Evolutionary conservation across 2,113 vertebrate species (phyloP), one percentile per base, ranked within the genome.

Genomic region (Egretta garzetta): DNA sequence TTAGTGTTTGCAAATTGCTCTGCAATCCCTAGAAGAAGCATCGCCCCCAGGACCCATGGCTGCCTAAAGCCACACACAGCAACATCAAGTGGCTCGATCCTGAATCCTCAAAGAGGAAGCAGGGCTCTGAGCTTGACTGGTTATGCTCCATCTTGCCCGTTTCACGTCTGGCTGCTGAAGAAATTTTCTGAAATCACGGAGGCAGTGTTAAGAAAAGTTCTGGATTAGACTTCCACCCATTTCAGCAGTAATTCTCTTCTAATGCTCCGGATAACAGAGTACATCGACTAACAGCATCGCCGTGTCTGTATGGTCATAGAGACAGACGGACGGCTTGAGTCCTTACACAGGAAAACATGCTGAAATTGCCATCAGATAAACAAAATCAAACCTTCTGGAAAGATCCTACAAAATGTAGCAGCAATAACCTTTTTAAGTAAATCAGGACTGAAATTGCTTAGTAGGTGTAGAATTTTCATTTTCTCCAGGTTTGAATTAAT

Each of bases 401-500:
- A 75, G 39, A 66, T 21, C 12, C 19, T 47, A 63, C 28, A 64
- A 79, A 88, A 90, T 5, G 2, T 53, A 87, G 53, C 17, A 66
- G 77, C 30, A 50, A 37, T n/a, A 66, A 26, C 8, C 21, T 56
- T 81, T 75, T 55, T 6, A 86, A 64, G 50, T 52, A 66, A 88
- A 83, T 90, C 71, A 72, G 39, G 22, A 33, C 43, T 45, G 12
- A 66, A 81, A 72, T 43, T 22, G 8, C 12, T 62, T 60, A 60
- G 50, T 24, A 47, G 41, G 32, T 43, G 4, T 45, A 72, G 39
- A 64, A 35, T 85, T 85, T 77, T 50, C 19, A 64, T 67, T 70
- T 96, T 86, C 80, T 88, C 27, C 39, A 92, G 17, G 39, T 58
- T 82, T 80, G 53, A 92, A 85, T 82, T 86, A 74, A 91, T 43